phyloP scores from a whole-genome alignment of 2,113 vertebrate species.

The Xiphophorus maculatus region DNA sequence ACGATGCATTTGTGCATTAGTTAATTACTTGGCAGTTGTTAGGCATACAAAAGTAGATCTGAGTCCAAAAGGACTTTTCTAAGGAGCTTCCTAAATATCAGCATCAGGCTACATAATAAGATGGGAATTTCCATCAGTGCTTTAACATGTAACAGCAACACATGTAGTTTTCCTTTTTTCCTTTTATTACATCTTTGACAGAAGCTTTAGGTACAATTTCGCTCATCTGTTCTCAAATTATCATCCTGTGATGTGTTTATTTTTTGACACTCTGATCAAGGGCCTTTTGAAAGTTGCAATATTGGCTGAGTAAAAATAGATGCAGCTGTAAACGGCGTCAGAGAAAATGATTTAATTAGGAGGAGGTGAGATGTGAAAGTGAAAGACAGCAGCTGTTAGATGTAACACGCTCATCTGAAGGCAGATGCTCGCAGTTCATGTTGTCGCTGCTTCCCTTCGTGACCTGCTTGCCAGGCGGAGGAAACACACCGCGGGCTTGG shows the following conservation, averaged over 20 bases:
- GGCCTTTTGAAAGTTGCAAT: neutral
- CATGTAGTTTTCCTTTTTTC: neutral
- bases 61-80: conserved; percentile 5
- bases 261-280: neutral
- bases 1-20: conserved; percentile 21
- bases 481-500: conserved; percentile 32
- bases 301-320: neutral
- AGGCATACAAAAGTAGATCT: neutral
- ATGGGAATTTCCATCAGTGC: conserved; percentile 30
- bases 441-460: conserved; percentile 34
- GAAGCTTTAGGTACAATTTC: neutral
- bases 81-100: conserved; percentile 20
- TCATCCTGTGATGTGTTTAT: neutral
- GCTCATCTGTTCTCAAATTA: neutral
- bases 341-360: neutral
- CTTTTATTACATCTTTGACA: conserved; percentile 3
- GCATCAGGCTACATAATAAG: conserved; percentile 18
- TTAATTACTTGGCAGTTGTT: conserved; percentile 29
- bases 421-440: conserved; percentile 37
- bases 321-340: neutral
- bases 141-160: conserved; percentile 6
- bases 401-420: conserved; percentile 31
- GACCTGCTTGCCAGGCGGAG: conserved; percentile 33
- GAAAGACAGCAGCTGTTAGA: conserved; percentile 31
- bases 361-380: conserved; percentile 13